phyloP scores from a whole-genome alignment of 1,140 invertebrate species.

The Ganaspis sp. region DNA sequence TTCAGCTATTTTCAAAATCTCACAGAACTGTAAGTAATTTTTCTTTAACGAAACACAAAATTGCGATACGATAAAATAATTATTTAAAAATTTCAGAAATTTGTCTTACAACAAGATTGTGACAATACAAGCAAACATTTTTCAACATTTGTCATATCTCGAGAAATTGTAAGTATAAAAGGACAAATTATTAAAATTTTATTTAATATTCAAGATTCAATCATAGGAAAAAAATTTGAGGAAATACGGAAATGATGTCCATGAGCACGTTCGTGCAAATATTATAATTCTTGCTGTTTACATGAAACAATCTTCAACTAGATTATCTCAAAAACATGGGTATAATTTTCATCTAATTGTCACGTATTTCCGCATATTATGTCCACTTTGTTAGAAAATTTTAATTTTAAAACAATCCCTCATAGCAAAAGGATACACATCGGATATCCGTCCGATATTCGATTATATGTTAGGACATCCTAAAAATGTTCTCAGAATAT shows the following conservation, averaged over 20 bases:
- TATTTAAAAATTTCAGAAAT: conserved; percentile 67
- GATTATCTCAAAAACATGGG: not conserved
- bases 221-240: not conserved
- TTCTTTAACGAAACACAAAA: not conserved
- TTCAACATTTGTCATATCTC: conserved; percentile 59
- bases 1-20: conserved; percentile 73
- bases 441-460: too few species aligned
- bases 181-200: not conserved
- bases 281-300: not conserved
- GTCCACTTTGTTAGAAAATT: not conserved
- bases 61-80: not conserved
- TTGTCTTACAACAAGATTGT: conserved; percentile 67
- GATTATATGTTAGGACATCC: too few species aligned
- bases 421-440: too few species aligned
- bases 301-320: not conserved
- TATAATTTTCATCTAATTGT: conserved; percentile 28
- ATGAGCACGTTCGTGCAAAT: not conserved
- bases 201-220: not conserved
- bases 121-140: conserved; percentile 57
- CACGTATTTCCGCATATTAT: conserved; percentile 32
- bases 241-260: conserved; percentile 12
- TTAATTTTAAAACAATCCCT: too few species aligned
- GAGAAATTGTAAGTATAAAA: conserved; percentile 67
- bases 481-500: too few species aligned
- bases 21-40: conserved; percentile 76